Evolutionary conservation across 2,888 invertebrate genomes (phyloP), one percentile per base, ranked within the genome.

Genomic region (Tethea ocularis): DNA sequence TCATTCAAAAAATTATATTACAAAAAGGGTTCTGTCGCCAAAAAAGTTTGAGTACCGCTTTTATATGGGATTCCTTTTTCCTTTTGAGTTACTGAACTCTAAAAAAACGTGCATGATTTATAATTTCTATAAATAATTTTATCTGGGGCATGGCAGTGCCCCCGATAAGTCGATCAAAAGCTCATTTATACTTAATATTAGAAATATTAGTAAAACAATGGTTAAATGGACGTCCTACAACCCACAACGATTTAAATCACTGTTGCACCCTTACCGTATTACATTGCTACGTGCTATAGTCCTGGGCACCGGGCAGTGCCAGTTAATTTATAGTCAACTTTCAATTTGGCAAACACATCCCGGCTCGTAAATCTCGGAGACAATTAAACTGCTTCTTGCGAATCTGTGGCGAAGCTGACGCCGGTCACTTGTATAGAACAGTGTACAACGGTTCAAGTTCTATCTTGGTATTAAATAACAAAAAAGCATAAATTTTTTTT

Each of bases 321-420:
- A 63, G 73, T 78, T 84, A 86, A 91, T 91, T 91, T 91, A 91
- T 91, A 81, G 91, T 75, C 78, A 87, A 90, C 89, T 91, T 91
- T 91, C 91, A 90, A 90, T 91, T 89, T 86, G 81, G 86, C 76
- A 69, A 86, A 89, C 91, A 90, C 78, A 84, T 78, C 67, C 81
- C 63, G 67, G 62, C 68, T 73, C 84, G 88, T 92, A 91, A 91
- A 92, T 91, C 88, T 87, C 72, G 63, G 71, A 62, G 84, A 78
- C 88, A 87, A 86, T 88, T 88, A 83, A 85, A 85, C 78, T 72
- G 83, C 76, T 89, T 78, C 90, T 91, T 90, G 88, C 70, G 87
- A 84, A 65, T 71, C 69, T 74, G 77, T 75, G 77, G 80, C n/a
- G n/a, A n/a, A n/a, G n/a, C 1, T 38, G 38, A 75, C 68, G 68